Conservation (phyloP, 2,797 vertebrate species). For the Cryptoblepharus egeriae region DNA sequence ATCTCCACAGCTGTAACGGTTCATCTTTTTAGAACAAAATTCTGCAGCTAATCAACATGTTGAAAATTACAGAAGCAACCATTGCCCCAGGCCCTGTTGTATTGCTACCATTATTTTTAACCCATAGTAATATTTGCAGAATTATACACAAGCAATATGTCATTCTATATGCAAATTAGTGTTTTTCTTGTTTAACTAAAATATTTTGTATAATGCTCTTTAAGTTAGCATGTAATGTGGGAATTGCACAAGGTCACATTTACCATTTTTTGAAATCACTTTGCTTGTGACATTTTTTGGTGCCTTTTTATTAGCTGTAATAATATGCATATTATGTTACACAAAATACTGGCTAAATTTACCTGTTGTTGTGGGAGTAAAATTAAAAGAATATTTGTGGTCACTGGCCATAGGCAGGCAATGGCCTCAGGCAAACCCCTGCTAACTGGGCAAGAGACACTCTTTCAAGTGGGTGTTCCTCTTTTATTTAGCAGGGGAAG, state of each 20-base stretch:
- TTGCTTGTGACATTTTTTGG: background rate
- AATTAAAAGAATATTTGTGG: too few species aligned
- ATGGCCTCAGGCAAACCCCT: too few species aligned
- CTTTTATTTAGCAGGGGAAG: too few species aligned
- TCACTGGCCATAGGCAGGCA: too few species aligned
- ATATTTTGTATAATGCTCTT: background rate
- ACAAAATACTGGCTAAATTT: too few species aligned
- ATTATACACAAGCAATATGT: background rate
- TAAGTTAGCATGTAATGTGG: background rate
- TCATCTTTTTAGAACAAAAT: background rate
- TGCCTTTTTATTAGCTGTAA: background rate
- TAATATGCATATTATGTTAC: too few species aligned
- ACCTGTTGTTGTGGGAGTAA: too few species aligned
- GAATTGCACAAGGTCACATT: background rate
- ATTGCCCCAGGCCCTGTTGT: background rate
- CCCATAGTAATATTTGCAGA: background rate
- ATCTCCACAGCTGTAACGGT: background rate
- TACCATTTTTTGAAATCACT: background rate
- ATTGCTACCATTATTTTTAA: background rate
- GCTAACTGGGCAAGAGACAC: too few species aligned
- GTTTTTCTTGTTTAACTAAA: background rate
- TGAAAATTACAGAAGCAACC: background rate
- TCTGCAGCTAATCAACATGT: background rate
- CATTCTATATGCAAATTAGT: background rate
- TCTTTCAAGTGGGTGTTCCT: too few species aligned